phyloP scores from a whole-genome alignment of 1,140 invertebrate genomes.

The Dendroctonus ponderosae region DNA sequence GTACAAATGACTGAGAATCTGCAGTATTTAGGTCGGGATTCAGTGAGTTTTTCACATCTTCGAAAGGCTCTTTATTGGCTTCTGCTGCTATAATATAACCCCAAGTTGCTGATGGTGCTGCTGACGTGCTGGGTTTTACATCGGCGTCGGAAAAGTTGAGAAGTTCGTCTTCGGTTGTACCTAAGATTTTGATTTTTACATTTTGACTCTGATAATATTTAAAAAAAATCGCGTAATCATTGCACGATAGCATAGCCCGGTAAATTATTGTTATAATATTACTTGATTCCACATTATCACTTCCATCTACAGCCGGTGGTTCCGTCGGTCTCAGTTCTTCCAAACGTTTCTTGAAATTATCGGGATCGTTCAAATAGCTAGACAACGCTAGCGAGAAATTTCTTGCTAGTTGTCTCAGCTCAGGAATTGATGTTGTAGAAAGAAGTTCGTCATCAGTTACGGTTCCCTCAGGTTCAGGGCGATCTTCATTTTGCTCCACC shows the following conservation, averaged over 20 bases:
- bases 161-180: constrained; percentile 63
- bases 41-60: constrained; percentile 42
- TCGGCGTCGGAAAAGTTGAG: constrained; percentile 71
- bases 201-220: constrained; percentile 30
- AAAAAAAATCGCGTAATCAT: not conserved
- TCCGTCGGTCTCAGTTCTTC: constrained; percentile 75
- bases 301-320: constrained; percentile 55
- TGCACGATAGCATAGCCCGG: not conserved
- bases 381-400: constrained; percentile 79
- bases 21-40: constrained; percentile 41
- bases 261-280: not conserved
- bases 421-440: constrained; percentile 50
- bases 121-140: constrained; percentile 45
- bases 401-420: constrained; percentile 73
- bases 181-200: constrained; percentile 51
- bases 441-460: constrained; percentile 16
- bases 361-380: constrained; percentile 77
- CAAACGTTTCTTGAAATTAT: constrained; percentile 71
- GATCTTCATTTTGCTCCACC: not conserved
- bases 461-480: not conserved
- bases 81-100: constrained; percentile 43
- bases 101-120: constrained; percentile 42
- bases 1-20: constrained; percentile 47
- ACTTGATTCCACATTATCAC: constrained; percentile 37
- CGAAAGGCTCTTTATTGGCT: constrained; percentile 22